Evolutionary conservation across 2,888 invertebrate species (phyloP).

Genomic region (Drosophila fungiperda): DNA sequence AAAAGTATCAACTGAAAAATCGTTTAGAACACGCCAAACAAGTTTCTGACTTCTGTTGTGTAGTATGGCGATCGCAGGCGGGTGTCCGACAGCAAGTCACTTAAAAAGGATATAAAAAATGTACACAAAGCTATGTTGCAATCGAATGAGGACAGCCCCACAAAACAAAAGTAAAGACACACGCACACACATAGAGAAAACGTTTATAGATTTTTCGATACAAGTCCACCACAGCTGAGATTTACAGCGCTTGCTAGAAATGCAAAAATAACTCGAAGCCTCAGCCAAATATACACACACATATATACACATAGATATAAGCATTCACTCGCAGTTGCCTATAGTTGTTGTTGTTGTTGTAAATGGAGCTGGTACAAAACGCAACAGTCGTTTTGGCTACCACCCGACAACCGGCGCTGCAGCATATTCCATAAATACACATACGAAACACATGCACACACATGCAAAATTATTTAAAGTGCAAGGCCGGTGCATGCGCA

Average conservation of each 20-base stretch:
- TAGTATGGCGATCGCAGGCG: slow-evolving; percentile 30
- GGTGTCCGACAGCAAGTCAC: slow-evolving; percentile 44
- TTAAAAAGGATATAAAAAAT: slow-evolving; percentile 69
- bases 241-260: slow-evolving; percentile 53
- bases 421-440: slow-evolving; percentile 30
- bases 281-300: slow-evolving; percentile 46
- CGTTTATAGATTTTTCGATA: slow-evolving; percentile 59
- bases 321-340: background rate
- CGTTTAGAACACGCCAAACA: slow-evolving; percentile 77
- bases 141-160: slow-evolving; percentile 50
- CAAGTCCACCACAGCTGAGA: slow-evolving; percentile 56
- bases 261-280: slow-evolving; percentile 72
- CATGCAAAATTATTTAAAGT: slow-evolving; percentile 49
- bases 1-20: slow-evolving; percentile 48
- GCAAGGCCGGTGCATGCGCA: slow-evolving; percentile 75
- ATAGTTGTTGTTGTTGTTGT: slow-evolving; percentile 22
- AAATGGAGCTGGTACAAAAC: slow-evolving; percentile 44
- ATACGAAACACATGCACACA: slow-evolving; percentile 9
- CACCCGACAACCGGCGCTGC: slow-evolving; percentile 52
- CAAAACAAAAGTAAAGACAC: slow-evolving; percentile 25
- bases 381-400: slow-evolving; percentile 69
- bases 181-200: background rate
- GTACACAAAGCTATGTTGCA: slow-evolving; percentile 26
- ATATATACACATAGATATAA: slow-evolving; percentile 8
- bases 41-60: slow-evolving; percentile 67